Base-by-base conservation (phyloP, 2,888 invertebrate species). In the Philonicus albiceps region DNA sequence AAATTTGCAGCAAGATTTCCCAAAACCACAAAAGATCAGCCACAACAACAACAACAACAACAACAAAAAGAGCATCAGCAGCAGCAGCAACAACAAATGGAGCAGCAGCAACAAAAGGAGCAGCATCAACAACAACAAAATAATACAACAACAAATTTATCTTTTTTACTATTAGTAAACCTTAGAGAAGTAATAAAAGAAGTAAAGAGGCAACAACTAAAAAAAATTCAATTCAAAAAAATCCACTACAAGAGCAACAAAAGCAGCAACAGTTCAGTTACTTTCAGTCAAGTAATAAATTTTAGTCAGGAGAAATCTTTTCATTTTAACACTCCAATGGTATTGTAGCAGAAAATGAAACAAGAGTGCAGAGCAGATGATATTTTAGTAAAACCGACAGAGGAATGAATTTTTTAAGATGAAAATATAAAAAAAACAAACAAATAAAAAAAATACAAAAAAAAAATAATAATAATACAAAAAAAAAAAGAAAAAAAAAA, bases 281-380 rank as follows among this genome's bases (percentile, higher is more conserved):
- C 31, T 75, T 53, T 49, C 34, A 53, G 31, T 40, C 84, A 73
- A 84, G 64, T 85, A 84, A 81, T 53, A 72, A 53, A 40, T 76
- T 87, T 87, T 87, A 87, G 87, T 85, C 87, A 84, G 86, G 86
- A 55, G 73, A 87, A 84, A 85, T 73, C 78, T 55, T 40, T 87
- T 78, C 87, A 86, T 84, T 87, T 87, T 72, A 76, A 84, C 31
- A 73, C 27, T 84, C 16, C 30, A 27, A 43, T 84, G 34, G 40
- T 84, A 84, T 84, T 84, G 73, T 84, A 84, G 84, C 84, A 84
- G 40, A 78, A n/a, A 78, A 49, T 43, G 27, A 87, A n/a, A 53
- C 72, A 85, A 73, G 43, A 76, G 31, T 85, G 78, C 31, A 78
- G 84, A 87, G 37, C 16, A 31, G 37, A 64, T 64, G 64, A 64